Conservation (phyloP, 2,113 vertebrate genomes). For the Xiphophorus maculatus region DNA sequence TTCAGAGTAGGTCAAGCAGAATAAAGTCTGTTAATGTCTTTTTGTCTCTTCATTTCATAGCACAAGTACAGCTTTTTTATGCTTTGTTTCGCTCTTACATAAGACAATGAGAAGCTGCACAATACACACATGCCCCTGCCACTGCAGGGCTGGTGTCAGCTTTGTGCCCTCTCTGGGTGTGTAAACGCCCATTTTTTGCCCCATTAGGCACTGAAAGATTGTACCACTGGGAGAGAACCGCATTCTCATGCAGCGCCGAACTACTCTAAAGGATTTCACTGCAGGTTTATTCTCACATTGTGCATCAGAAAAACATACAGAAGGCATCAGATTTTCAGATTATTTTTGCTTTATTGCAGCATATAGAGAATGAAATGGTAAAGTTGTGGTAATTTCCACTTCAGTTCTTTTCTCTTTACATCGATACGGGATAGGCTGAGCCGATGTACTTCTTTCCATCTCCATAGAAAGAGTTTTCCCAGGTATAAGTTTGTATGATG, state of each 20-base stretch:
- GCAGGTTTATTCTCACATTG: conserved; percentile 37
- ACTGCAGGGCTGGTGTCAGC: conserved; percentile 43
- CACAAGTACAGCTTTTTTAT: conserved; percentile 42
- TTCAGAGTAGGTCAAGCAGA: conserved; percentile 79
- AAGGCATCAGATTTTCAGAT: neutral
- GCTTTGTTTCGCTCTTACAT: conserved; percentile 44
- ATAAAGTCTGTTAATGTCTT: conserved; percentile 71
- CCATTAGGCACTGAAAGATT: conserved; percentile 71
- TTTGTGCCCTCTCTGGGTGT: conserved; percentile 58
- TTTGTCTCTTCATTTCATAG: conserved; percentile 67
- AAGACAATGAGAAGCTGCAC: conserved; percentile 69
- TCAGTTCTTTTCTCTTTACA: conserved; percentile 5
- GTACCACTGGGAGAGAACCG: conserved; percentile 39
- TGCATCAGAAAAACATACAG: neutral
- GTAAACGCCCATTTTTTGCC: conserved; percentile 68
- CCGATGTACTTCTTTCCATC: conserved; percentile 87
- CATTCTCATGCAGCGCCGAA: conserved; percentile 58
- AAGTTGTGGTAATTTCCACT: neutral
- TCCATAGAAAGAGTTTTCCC: conserved; percentile 86
- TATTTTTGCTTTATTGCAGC: conserved; percentile 14
- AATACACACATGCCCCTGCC: conserved; percentile 52
- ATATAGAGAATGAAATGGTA: neutral
- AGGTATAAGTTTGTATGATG: conserved; percentile 89
- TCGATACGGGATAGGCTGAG: conserved; percentile 84
- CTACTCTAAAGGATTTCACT: conserved; percentile 20